Evolutionary conservation across 2,797 vertebrate genomes (phyloP), one percentile per base, ranked within the genome.

Genomic region (Sebastes minor): DNA sequence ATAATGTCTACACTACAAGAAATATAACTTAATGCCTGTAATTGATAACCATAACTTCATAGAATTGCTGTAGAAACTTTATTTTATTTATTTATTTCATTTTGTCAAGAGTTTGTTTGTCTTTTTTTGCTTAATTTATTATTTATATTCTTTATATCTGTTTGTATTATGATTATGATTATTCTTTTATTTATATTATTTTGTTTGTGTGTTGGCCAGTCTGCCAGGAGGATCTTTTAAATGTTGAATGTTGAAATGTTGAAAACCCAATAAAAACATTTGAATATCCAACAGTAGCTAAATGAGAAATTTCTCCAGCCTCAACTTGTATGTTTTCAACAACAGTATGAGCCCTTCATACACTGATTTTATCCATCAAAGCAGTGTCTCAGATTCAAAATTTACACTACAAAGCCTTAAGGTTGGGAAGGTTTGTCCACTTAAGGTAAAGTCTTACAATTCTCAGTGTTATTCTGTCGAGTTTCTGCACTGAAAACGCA

Each of bases 231-330:
- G 38, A 42, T 42, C 0, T 7, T 16, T 42, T 42, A 42, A 42
- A 42, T 1, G 38, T 38, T 38, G 35, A 14, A 38, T 33, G 32
- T 35, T 35, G 33, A 42, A 42, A 42, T 42, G 38, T 42, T 42
- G 38, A 3, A 42, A 42, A 42, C 38, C 38, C 38, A 42, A 42
- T 42, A 42, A 42, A 42, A 42, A 42, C 38, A 42, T 42, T 42
- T 42, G 49, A 52, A 5, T 52, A n/a, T 52, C 49, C 1, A 52
- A 52, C 49, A 52, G 49, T n/a, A 52, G 8, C 49, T 83, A 78
- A 86, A 89, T 84, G 61, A 75, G 72, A 35, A 83, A 72, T 74
- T 66, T 66, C 69, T 81, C 33, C 63, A 56, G 67, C 52, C 42
- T 52, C 49, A n/a, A 52, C 49, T 4, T 9, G 0, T 49, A 22